These are phyloP conservation scores for Eulemur albifrons DNA, from an alignment of 2,797 vertebrate species.

Conservation along the genomic window DNA sequence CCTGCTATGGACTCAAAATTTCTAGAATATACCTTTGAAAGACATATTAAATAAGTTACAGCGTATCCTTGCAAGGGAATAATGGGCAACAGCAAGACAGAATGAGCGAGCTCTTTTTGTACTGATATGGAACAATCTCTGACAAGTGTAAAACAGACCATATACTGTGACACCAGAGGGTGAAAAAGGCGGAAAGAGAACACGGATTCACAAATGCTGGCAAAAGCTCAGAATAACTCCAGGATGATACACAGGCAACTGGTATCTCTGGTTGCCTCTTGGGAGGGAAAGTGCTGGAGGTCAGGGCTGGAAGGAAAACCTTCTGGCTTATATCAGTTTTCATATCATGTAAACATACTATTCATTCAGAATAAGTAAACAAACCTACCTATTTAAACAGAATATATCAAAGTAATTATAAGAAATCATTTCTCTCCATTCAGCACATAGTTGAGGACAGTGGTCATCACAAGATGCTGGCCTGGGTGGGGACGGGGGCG, in stretches of 20 bases:
- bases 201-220: not conserved
- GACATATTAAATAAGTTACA: not conserved
- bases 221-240: not conserved
- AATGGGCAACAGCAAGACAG: not conserved
- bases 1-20: not conserved
- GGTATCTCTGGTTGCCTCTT: not conserved
- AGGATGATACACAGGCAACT: not conserved
- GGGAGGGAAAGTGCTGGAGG: not conserved
- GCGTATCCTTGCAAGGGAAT: not conserved
- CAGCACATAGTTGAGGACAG: not conserved
- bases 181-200: not conserved
- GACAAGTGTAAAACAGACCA: not conserved
- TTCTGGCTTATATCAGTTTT: not conserved
- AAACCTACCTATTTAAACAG: not conserved
- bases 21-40: constrained; percentile 33
- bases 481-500: not conserved
- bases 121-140: not conserved
- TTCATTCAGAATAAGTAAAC: constrained; percentile 25
- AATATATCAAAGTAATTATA: not conserved
- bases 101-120: not conserved
- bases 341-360: not conserved
- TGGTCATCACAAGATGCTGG: not conserved
- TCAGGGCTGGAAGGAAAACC: not conserved
- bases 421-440: not conserved
- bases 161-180: not conserved